Evolutionary conservation across 2,797 vertebrate genomes (phyloP), one percentile per base, ranked within the genome.

Genomic region (Sciaenops ocellatus): DNA sequence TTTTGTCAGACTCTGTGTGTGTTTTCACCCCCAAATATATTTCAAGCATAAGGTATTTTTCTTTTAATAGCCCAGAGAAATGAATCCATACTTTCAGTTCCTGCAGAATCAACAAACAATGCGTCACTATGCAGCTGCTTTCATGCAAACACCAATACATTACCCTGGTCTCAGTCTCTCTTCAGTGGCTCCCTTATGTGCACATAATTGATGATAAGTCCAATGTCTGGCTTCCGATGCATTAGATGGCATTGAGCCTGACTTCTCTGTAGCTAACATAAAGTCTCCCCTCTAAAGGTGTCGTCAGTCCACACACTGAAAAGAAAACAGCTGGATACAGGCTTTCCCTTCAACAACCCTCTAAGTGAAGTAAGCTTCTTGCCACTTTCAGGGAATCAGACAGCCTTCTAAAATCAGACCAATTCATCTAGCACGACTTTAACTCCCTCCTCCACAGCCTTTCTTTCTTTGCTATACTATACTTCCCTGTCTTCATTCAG

Each of bases 71-170:
- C 34, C 34, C 1, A 34, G 52, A 64, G 55, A 77, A 85, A 73
- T 54, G 0, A 82, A 57, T 78, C 61, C 70, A 60, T 62, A 62
- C n/a, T 71, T 77, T 41, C 61, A 13, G 68, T 80, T 73, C 68
- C 63, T 34, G 18, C 52, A 79, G 61, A 80, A 74, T 82, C 51
- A 88, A 82, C 67, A 82, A 76, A 73, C 60, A 80, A 54, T 68
- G 30, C 3, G 20, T 60, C 73, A 73, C 28, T 30, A 24, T 41
- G 28, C 50, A 74, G 51, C 67, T 68, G 51, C 70, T 70, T 67
- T 56, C 38, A 70, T 66, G 69, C 63, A 69, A 76, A 84, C 56
- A 86, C 63, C 41, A 64, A 69, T 54, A 54, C 38, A 76, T 79
- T 68, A 67, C 6, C 22, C 51, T 34, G 6, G 34, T 63, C 81